phyloP scores from a whole-genome alignment of 2,888 invertebrate species.

The Platerodrilus igneus region DNA sequence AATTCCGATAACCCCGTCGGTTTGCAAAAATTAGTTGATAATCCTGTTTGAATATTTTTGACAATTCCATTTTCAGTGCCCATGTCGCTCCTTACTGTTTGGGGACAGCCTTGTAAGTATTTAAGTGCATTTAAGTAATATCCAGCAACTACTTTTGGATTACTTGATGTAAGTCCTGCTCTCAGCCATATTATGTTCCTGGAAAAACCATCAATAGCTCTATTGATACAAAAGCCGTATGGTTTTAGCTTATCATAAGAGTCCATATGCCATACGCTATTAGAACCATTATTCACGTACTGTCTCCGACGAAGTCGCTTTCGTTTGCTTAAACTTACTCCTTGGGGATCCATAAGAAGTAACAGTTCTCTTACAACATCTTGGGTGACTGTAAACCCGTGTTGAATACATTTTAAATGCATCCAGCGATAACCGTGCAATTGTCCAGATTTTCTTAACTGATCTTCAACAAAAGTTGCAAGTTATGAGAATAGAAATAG shows the following conservation, averaged over 20 bases:
- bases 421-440: too few relatives aligned
- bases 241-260: conserved; percentile 15
- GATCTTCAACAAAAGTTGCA: conserved; percentile 16
- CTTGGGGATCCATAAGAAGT: conserved; percentile 13
- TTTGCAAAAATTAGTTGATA: too few relatives aligned
- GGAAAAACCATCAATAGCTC: conserved; percentile 13
- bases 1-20: too few relatives aligned
- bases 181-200: conserved; percentile 9
- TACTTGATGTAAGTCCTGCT: conserved; percentile 6
- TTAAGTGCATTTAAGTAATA: conserved; percentile 2
- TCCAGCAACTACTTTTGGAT: conserved; percentile 9
- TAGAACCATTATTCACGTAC: conserved; percentile 19
- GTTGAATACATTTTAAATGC: conserved; percentile 22
- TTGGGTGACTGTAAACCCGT: conserved; percentile 18
- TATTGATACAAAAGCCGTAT: conserved; percentile 11
- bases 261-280: conserved; percentile 24
- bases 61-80: conserved; percentile 24
- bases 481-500: too few relatives aligned
- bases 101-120: neutral
- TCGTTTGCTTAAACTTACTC: conserved; percentile 18
- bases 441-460: conserved; percentile 16
- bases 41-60: conserved; percentile 17
- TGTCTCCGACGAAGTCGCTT: conserved; percentile 15
- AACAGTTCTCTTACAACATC: conserved; percentile 15
- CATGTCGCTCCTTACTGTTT: conserved; percentile 14